Percentiles rank a stretch among this genome's conserved stretches.
Evolutionary conservation across 2,888 invertebrate genomes (phyloP).

Genomic region (Pandemis heparana): DNA sequence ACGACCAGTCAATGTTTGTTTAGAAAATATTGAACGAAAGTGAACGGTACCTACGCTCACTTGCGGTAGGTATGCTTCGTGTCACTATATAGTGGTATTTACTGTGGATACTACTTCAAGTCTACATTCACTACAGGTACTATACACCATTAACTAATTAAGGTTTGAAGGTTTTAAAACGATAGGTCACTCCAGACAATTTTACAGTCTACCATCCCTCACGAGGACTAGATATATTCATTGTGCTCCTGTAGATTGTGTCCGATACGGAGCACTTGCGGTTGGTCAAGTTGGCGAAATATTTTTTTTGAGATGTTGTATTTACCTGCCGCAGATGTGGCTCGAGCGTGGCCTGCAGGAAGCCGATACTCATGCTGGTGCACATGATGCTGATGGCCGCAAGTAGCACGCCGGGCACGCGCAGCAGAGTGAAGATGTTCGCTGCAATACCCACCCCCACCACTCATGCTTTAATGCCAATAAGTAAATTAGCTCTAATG

Average conservation of each 20-base stretch:
- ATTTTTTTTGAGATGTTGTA: conserved; percentile 7
- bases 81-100: neutral
- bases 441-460: conserved; percentile 69
- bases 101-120: too few relatives aligned
- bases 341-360: conserved; percentile 95
- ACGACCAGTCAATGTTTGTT: neutral
- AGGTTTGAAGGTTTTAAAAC: too few relatives aligned
- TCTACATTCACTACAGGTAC: too few relatives aligned
- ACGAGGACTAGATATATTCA: too few relatives aligned
- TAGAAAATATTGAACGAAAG: neutral
- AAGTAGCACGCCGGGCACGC: conserved; percentile 90
- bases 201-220: too few relatives aligned
- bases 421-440: conserved; percentile 87
- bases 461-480: too few relatives aligned
- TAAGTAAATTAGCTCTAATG: too few relatives aligned
- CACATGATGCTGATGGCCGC: conserved; percentile 90
- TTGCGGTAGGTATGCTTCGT: neutral
- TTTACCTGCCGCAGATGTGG: conserved; percentile 91
- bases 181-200: too few relatives aligned
- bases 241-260: too few relatives aligned
- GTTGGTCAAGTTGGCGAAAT: too few relatives aligned
- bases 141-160: too few relatives aligned
- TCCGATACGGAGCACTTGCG: too few relatives aligned
- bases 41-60: neutral
- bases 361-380: conserved; percentile 94